These are phyloP conservation scores for Hippasteria phrygiana DNA, from an alignment of 53 echinoderm and acorn worm species.

Conservation along the genomic window DNA sequence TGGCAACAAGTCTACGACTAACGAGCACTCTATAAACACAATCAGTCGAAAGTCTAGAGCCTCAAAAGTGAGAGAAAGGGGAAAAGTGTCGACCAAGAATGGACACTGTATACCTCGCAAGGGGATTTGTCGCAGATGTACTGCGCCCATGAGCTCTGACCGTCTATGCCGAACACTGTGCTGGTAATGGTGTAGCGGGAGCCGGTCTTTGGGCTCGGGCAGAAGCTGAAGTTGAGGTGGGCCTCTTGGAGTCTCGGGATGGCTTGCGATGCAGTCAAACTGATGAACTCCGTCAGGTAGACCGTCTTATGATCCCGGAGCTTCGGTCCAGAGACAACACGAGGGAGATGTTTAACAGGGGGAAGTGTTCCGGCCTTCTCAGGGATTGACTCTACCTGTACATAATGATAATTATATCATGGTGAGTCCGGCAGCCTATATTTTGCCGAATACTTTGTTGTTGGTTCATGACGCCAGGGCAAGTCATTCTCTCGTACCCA, in stretches of 20 bases:
- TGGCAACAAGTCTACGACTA: too few species aligned
- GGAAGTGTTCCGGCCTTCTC: neutral
- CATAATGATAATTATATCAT: too few species aligned
- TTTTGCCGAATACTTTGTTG: too few species aligned
- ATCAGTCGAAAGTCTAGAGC: too few species aligned
- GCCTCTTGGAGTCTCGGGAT: neutral
- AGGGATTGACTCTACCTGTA: neutral
- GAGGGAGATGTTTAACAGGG: neutral
- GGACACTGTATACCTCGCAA: conserved; percentile 1
- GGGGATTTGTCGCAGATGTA: conserved; percentile 25
- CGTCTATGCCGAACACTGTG: conserved; percentile 44
- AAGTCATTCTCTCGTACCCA: too few species aligned
- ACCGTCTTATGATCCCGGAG: neutral
- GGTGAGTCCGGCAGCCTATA: too few species aligned
- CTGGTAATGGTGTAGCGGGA: conserved; percentile 24
- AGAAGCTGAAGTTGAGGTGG: conserved; percentile 42
- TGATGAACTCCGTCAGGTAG: conserved; percentile 28
- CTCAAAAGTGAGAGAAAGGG: neutral
- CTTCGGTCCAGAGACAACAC: neutral
- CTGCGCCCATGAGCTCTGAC: conserved; percentile 25
- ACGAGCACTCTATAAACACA: too few species aligned
- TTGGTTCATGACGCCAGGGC: too few species aligned
- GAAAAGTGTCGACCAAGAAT: too few species aligned
- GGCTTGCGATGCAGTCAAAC: neutral
- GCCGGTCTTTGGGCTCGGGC: neutral